Evolutionary conservation across 2,888 invertebrate species (phyloP).

Genomic region (Campaea margaritaria): DNA sequence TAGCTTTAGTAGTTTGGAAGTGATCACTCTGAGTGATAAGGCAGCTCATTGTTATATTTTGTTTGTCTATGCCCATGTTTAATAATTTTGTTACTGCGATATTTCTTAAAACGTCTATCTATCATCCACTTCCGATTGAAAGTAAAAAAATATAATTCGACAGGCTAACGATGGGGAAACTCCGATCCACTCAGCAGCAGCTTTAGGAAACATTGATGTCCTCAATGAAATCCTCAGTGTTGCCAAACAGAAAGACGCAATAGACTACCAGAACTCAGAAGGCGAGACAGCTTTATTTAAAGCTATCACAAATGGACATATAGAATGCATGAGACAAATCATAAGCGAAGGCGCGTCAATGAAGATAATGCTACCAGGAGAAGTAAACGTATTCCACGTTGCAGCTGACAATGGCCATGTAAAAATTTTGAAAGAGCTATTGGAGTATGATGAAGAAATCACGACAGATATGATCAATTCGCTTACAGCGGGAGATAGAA

Average conservation of each 20-base stretch:
- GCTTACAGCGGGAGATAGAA: conserved; percentile 65
- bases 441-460: conserved; percentile 72
- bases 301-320: conserved; percentile 72
- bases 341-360: conserved; percentile 77
- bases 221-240: conserved; percentile 80
- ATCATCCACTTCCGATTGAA: no score
- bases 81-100: no score
- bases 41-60: no score
- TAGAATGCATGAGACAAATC: conserved; percentile 74
- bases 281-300: conserved; percentile 81
- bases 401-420: conserved; percentile 84
- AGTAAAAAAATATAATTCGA: not conserved
- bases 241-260: conserved; percentile 75
- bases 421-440: conserved; percentile 81
- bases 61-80: no score
- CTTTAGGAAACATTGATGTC: conserved; percentile 76
- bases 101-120: no score
- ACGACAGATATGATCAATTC: conserved; percentile 63
- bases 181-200: conserved; percentile 83
- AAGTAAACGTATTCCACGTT: conserved; percentile 85
- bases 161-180: conserved; percentile 81
- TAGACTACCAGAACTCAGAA: conserved; percentile 75
- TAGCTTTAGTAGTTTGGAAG: no score
- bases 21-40: no score
- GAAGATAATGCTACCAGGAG: conserved; percentile 70